Conservation (phyloP, 1,140 invertebrate species). For the Pogonomyrmex californicus region DNA sequence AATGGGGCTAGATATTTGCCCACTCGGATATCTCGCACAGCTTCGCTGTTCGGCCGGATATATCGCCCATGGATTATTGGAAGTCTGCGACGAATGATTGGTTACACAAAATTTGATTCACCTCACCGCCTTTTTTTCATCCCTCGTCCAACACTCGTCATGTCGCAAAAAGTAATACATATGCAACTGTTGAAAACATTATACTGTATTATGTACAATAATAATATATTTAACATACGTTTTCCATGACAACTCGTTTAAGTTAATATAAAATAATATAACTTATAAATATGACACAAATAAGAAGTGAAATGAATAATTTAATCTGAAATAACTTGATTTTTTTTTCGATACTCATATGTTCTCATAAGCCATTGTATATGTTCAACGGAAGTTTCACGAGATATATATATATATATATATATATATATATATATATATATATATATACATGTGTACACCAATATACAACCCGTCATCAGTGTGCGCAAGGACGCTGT, state of each 20-base stretch:
- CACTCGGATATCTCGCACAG: slow-evolving; percentile 62
- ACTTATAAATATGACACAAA: not conserved
- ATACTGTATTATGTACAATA: not conserved
- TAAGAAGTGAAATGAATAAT: not conserved
- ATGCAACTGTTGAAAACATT: not conserved
- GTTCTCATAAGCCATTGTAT: not conserved
- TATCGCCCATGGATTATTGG: slow-evolving; percentile 66
- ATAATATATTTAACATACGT: slow-evolving; percentile 9
- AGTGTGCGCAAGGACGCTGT: slow-evolving; percentile 31
- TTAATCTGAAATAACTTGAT: not conserved
- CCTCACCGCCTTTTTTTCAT: slow-evolving; percentile 51
- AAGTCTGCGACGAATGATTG: slow-evolving; percentile 64
- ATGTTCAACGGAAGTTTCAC: slow-evolving; percentile 20
- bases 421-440: slow-evolving; percentile 28
- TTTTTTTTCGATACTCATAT: not conserved
- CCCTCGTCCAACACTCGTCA: slow-evolving; percentile 3
- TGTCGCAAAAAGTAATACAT: slow-evolving; percentile 1
- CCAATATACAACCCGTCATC: slow-evolving; percentile 6
- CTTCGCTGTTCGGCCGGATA: slow-evolving; percentile 63
- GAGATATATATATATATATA: not conserved
- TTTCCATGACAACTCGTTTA: not conserved
- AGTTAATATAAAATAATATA: not conserved
- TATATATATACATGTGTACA: not conserved
- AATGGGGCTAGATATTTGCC: slow-evolving; percentile 65
- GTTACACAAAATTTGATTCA: slow-evolving; percentile 63